Percentiles rank a stretch among this genome's conserved stretches.
These are phyloP conservation scores for Heliconius melpomene DNA, from an alignment of 1,140 invertebrate genomes.

Conservation along the genomic window DNA sequence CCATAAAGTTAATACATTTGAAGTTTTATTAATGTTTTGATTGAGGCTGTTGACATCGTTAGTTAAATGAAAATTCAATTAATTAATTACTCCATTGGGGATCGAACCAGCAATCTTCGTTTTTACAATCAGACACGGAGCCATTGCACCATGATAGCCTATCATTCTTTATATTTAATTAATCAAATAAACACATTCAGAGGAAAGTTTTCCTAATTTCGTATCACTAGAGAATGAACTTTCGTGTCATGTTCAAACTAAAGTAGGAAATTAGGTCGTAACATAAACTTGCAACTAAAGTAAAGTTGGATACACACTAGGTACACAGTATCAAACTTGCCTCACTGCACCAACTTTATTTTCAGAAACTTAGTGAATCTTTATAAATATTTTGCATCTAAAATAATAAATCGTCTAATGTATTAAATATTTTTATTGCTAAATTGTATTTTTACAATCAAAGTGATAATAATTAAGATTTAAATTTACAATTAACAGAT, in stretches of 20 bases:
- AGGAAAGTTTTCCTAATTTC: background rate
- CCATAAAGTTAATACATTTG: background rate
- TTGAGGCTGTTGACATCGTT: background rate
- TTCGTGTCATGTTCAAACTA: background rate
- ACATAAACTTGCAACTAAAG: background rate
- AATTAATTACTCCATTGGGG: background rate
- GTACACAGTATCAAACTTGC: background rate
- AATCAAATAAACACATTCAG: background rate
- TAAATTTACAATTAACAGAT: no score
- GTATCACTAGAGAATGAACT: constrained; percentile 1
- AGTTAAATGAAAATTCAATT: background rate
- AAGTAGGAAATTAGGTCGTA: constrained; percentile 2
- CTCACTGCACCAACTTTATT: background rate
- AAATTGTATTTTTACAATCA: no score
- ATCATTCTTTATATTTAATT: background rate
- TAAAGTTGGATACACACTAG: background rate
- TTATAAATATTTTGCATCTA: no score
- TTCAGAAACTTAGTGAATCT: background rate
- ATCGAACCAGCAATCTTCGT: background rate
- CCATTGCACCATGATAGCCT: background rate
- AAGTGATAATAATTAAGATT: no score
- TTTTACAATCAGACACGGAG: background rate
- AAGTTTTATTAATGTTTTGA: background rate
- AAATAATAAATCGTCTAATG: no score
- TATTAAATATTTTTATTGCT: no score